Base-by-base conservation (phyloP, 2,797 vertebrate genomes). In the Leptoclinus maculatus region DNA sequence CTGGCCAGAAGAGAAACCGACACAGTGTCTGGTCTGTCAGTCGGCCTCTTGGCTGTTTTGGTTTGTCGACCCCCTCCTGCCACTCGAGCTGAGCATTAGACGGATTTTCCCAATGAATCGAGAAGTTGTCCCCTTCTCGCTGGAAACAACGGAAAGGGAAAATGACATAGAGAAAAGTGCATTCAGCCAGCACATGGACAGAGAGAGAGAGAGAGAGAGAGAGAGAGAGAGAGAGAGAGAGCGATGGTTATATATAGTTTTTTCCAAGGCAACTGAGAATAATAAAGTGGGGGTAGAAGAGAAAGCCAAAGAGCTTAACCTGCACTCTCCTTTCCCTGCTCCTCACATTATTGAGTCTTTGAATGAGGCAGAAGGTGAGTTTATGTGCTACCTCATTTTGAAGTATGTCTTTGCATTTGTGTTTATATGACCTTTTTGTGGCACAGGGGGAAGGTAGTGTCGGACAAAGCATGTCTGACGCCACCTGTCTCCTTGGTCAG, bases 251-350 rank as follows among this genome's bases (percentile, higher is more conserved):
- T 85, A 88, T 88, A 88, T 91, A 89, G 83, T 86, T 73, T 83
- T 81, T 91, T 80, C 89, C 89, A 91, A 87, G 82, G 89, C 69
- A 89, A 91, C 91, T 16, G 47, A 58, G 83, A 86, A 90, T 88
- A 91, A 91, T 92, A 90, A 88, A 90, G 67, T 71, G 49, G 29
- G 60, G 68, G 71, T 56, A 65, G 71, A 74, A 49, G 71, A 78
- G 59, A n/a, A 70, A 79, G 65, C 75, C 69, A 62, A 79, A 86
- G 87, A 74, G 79, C 86, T 91, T 85, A 85, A 83, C 85, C 83
- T 82, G 78, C 79, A 45, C 78, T 66, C 16, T 82, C 69, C 66
- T 71, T 27, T 43, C 51, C 54, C 60, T 67, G 73, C 78, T 78
- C 67, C 73, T 66, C 76, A 79, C 72, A 16, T 87, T 87, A 80